Conservation (phyloP, 2,797 vertebrate genomes). For the Typhlichthys eigenmanni region DNA sequence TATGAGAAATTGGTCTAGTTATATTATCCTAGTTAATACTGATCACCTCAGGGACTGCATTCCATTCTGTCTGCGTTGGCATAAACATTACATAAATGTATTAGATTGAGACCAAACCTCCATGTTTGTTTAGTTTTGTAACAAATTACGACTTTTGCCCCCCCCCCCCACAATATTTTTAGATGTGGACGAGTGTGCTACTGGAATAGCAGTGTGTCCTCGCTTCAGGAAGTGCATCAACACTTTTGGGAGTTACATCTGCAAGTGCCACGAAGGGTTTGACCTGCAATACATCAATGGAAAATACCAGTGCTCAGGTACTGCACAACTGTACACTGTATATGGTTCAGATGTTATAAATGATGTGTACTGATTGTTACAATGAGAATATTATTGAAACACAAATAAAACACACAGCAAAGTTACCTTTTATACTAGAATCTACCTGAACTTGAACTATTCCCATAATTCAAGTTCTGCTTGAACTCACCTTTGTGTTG, state of each 20-base stretch:
- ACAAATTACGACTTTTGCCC: conserved; percentile 6
- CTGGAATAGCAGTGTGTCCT: conserved; percentile 87
- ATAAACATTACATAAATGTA: conserved; percentile 30
- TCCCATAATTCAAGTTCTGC: too few relatives aligned
- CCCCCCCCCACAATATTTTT: conserved; percentile 7
- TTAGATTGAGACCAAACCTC: conserved; percentile 39
- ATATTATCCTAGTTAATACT: too few relatives aligned
- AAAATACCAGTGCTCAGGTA: conserved; percentile 95
- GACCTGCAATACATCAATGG: conserved; percentile 92
- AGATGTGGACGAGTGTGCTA: conserved; percentile 94
- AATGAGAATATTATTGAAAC: too few relatives aligned
- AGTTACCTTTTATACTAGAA: too few relatives aligned
- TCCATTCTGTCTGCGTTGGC: too few relatives aligned
- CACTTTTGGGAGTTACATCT: conserved; percentile 98
- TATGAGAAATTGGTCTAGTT: too few relatives aligned
- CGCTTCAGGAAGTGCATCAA: conserved; percentile 92
- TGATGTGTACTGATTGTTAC: not conserved
- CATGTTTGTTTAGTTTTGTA: conserved; percentile 30
- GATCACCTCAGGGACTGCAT: too few relatives aligned
- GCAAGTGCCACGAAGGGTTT: conserved; percentile 93
- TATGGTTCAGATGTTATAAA: conserved; percentile 11
- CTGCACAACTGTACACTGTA: conserved; percentile 47
- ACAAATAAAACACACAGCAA: too few relatives aligned
- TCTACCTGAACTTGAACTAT: too few relatives aligned
- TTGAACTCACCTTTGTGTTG: too few relatives aligned